These are phyloP conservation scores for Microcebus griseorufus DNA, from an alignment of 2,113 vertebrate species.

Conservation along the genomic window DNA sequence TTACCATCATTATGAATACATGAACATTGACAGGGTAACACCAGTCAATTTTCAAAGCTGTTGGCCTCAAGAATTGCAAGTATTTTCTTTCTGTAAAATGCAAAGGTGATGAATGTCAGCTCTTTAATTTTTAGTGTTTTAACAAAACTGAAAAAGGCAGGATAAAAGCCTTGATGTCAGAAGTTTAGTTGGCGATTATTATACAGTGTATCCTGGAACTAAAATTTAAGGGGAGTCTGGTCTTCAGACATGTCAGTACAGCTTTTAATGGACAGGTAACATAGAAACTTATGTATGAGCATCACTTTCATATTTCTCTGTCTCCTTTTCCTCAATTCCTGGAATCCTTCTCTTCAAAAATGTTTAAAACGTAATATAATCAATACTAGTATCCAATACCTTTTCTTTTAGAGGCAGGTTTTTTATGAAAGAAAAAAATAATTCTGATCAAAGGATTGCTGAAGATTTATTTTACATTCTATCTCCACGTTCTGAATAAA, in stretches of 20 bases:
- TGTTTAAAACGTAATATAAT: background rate
- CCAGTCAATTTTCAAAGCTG: constrained; percentile 63
- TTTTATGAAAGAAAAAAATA: background rate
- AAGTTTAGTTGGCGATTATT: constrained; percentile 19
- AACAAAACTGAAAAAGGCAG: constrained; percentile 58
- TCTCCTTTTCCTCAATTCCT: background rate
- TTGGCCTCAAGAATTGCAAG: constrained; percentile 47
- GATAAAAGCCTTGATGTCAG: constrained; percentile 1
- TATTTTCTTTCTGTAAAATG: constrained; percentile 57
- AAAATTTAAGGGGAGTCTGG: constrained; percentile 17
- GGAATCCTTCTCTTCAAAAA: background rate
- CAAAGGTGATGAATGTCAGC: constrained; percentile 33
- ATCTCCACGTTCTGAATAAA: background rate
- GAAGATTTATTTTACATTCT: background rate
- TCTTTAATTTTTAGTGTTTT: constrained; percentile 57
- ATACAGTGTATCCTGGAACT: background rate
- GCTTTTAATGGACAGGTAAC: constrained; percentile 1
- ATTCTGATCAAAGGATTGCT: background rate
- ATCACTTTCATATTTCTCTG: background rate
- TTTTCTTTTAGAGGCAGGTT: background rate
- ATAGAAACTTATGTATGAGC: background rate
- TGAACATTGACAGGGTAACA: background rate
- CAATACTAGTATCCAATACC: background rate
- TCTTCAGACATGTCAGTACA: constrained; percentile 1
- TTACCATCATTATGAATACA: constrained; percentile 34